Evolutionary conservation across 30 jellyfish, hydroid and myxozoan species (phyloP), one percentile per base, ranked within the genome.

Genomic region (Pelagia noctiluca): DNA sequence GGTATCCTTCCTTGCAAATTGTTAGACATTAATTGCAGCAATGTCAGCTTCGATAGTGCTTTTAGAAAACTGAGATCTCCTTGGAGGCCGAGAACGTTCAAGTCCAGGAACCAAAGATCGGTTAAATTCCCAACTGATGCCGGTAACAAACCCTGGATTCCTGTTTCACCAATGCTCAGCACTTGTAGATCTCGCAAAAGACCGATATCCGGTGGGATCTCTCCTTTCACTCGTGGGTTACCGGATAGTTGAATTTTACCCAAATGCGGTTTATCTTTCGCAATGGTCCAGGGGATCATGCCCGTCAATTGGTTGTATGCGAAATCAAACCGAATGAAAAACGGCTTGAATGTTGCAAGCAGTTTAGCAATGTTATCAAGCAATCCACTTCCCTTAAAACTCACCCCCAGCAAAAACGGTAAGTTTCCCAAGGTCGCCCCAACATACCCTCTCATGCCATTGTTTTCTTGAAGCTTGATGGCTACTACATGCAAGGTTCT

Each of bases 131-230:
- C 88, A 25, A 86, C 68, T 2, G 71, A 33, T 8, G 69, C 21
- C 11, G 88, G 85, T 19, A 86, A 25, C 34, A 49, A 52, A 30
- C 86, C 89, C 2, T 73, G 11, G 1, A 86, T 76, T 12, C 71
- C 80, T 3, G 96, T 86, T 31, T 76, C 87, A 19, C 96, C 96
- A 4, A 86, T 21, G 63, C 88, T 76, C 34, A 86, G 85, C 23
- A 75, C 96, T 34, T 86, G 89, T 3, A 86, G 60, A 29, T 86
- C 89, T 42, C 13, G 13, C 21, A 86, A 64, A 5, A 13, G 13
- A 26, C 42, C 29, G 28, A 86, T 63, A 29, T 75, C 71, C 32
- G 48, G 52, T 42, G 96, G 89, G 2, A 86, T 25, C 3, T 18
- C 24, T 28, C 96, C 96, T 5, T 23, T 30, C 1, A 86, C 30